Evolutionary conservation across 2,797 vertebrate species (phyloP).

Genomic region (Anniella stebbinsi): DNA sequence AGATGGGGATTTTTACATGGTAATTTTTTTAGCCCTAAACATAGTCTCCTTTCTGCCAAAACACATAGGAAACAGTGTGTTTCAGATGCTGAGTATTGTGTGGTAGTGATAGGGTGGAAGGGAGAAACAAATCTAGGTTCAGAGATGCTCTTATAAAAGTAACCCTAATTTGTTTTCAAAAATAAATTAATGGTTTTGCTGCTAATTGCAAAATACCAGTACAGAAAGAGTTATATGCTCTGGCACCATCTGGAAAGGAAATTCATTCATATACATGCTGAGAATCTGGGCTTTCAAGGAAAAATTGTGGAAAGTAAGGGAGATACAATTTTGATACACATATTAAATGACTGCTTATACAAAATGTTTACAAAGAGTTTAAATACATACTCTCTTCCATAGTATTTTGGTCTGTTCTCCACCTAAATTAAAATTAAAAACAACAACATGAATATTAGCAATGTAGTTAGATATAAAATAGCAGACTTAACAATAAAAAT

Average conservation of each 20-base stretch:
- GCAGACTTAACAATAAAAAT: slow-evolving; percentile 46
- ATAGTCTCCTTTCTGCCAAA: slow-evolving; percentile 59
- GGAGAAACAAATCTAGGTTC: background rate
- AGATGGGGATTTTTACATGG: slow-evolving; percentile 4
- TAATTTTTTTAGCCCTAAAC: slow-evolving; percentile 56
- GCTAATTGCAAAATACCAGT: background rate
- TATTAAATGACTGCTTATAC: slow-evolving; percentile 43
- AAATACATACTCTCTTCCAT: slow-evolving; percentile 97
- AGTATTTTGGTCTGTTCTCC: slow-evolving; percentile 97
- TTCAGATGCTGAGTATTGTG: slow-evolving; percentile 61
- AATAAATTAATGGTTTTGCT: background rate
- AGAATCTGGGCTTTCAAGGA: background rate
- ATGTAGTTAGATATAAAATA: slow-evolving; percentile 49
- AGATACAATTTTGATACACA: slow-evolving; percentile 42
- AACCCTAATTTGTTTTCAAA: background rate
- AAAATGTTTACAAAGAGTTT: slow-evolving; percentile 65
- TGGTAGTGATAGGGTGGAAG: background rate
- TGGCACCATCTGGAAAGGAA: background rate
- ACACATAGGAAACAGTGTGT: slow-evolving; percentile 49
- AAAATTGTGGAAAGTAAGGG: slow-evolving; percentile 1
- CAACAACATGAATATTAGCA: slow-evolving; percentile 54
- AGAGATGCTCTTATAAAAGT: background rate
- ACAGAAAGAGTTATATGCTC: background rate
- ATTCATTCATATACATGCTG: background rate
- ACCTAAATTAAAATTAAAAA: slow-evolving; percentile 83